Conservation (phyloP, 2,113 vertebrate species). For the Melanostigma gelatinosum region DNA sequence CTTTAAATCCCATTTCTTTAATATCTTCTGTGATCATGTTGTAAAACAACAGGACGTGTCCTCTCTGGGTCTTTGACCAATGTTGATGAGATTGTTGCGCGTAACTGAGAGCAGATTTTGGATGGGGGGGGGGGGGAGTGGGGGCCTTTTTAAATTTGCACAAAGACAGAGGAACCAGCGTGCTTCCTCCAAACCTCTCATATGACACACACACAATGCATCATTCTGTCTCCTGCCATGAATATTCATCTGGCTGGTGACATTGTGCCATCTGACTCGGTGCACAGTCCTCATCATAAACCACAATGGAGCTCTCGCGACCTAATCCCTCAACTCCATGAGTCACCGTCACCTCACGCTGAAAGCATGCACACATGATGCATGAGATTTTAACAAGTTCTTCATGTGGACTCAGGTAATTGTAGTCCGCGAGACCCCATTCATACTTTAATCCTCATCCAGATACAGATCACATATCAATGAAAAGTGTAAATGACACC, state of each 20-base stretch:
- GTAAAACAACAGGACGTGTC: slow-evolving; percentile 1
- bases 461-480: background rate
- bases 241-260: slow-evolving; percentile 1
- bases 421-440: background rate
- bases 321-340: background rate
- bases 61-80: slow-evolving; percentile 26
- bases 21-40: background rate
- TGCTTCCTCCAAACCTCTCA: slow-evolving; percentile 12
- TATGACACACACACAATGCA: slow-evolving; percentile 41
- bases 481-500: background rate
- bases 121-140: background rate
- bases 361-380: background rate
- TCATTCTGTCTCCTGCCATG: slow-evolving; percentile 22
- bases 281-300: slow-evolving; percentile 7
- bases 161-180: slow-evolving; percentile 1
- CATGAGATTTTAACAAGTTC: background rate
- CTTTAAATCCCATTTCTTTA: background rate
- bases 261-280: slow-evolving; percentile 37
- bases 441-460: background rate
- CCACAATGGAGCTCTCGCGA: slow-evolving; percentile 46
- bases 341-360: background rate
- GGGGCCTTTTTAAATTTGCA: background rate
- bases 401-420: background rate
- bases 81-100: background rate
- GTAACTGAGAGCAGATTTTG: background rate